Evolutionary conservation across 2,113 vertebrate genomes (phyloP).

Genomic region (Apus apus): DNA sequence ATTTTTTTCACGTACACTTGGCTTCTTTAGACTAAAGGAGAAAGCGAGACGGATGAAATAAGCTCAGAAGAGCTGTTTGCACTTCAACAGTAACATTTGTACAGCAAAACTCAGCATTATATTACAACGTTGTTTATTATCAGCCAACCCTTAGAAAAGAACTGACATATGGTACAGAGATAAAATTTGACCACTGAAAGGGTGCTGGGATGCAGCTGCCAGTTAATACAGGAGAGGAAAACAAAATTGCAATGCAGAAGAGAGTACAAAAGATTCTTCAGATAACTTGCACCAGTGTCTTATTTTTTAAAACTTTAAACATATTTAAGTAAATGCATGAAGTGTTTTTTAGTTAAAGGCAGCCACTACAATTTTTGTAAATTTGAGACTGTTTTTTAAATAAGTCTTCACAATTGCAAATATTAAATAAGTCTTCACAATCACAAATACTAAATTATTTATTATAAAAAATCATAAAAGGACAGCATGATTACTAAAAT

Average conservation of each 20-base stretch:
- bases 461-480: neutral
- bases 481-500: neutral
- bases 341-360: neutral
- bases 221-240: neutral
- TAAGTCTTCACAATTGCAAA: neutral
- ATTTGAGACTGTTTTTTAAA: neutral
- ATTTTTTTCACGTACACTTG: neutral
- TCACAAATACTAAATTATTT: neutral
- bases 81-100: neutral
- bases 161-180: neutral
- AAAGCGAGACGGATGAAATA: rapidly evolving
- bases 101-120: neutral
- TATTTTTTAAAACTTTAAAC: neutral
- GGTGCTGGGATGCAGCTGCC: neutral
- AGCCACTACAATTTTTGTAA: neutral
- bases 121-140: neutral
- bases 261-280: neutral
- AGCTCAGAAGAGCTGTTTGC: neutral
- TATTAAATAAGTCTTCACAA: neutral
- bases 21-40: neutral
- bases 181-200: neutral
- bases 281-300: neutral
- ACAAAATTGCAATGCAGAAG: neutral
- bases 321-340: neutral
- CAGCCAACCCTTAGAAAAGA: neutral